These are phyloP conservation scores for Illadopsis cleaveri DNA, from an alignment of 2,113 vertebrate genomes.

Conservation along the genomic window DNA sequence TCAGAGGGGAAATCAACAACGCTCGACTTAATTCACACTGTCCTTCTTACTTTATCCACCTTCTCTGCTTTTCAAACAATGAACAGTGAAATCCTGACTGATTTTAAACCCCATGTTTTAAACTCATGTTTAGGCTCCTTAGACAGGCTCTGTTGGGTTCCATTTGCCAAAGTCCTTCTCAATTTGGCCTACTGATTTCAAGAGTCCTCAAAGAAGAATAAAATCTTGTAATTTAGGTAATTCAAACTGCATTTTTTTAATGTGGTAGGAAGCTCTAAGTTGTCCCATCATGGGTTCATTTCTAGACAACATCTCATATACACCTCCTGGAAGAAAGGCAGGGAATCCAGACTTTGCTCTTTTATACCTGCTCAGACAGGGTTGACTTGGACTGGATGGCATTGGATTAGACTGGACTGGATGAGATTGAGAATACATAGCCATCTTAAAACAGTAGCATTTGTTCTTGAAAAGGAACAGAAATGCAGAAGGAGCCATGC, in stretches of 20 bases:
- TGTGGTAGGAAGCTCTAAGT: background rate
- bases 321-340: fast-evolving
- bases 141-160: background rate
- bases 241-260: background rate
- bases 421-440: background rate
- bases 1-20: background rate
- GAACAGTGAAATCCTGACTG: background rate
- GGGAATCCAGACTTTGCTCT: background rate
- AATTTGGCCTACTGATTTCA: background rate
- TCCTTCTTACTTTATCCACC: background rate
- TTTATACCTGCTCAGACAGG: background rate
- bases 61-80: background rate
- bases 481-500: background rate
- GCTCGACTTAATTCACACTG: background rate
- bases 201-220: background rate
- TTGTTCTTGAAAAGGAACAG: background rate
- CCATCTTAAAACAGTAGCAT: background rate
- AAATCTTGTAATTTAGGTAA: background rate
- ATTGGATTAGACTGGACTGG: background rate
- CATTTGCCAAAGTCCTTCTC: background rate
- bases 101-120: background rate
- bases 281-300: background rate
- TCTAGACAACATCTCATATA: background rate
- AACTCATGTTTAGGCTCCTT: background rate
- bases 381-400: background rate